Percentiles rank a stretch among this genome's conserved stretches.
Conservation (phyloP, 1,140 invertebrate species). For the Brachionus calyciflorus region DNA sequence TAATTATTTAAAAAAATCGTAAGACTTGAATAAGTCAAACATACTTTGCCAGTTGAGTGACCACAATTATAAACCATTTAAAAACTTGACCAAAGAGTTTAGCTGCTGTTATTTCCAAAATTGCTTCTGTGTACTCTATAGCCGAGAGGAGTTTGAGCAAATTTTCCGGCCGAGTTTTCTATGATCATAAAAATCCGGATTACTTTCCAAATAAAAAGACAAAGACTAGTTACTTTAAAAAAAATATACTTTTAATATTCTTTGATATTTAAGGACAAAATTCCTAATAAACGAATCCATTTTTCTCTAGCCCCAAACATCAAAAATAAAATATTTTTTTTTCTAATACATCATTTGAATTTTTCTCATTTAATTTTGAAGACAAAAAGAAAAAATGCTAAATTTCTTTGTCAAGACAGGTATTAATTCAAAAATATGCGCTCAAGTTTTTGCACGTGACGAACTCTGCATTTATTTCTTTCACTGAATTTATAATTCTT, state of each 20-base stretch:
- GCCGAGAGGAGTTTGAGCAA: slow-evolving; percentile 29
- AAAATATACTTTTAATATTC: background rate
- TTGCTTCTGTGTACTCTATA: slow-evolving; percentile 35
- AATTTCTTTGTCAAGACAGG: no score
- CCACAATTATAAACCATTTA: slow-evolving; percentile 35
- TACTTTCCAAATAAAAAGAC: background rate
- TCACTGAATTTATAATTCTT: no score
- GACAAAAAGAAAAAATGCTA: no score
- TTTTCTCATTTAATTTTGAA: no score
- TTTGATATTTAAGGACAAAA: slow-evolving; percentile 9
- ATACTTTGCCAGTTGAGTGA: slow-evolving; percentile 23
- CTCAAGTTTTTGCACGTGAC: no score
- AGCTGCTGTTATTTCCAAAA: slow-evolving; percentile 36
- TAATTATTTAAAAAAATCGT: background rate
- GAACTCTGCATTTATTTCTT: no score
- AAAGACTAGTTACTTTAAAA: background rate
- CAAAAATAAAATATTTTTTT: background rate
- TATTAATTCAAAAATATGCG: no score
- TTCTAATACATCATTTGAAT: no score
- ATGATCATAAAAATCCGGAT: no score
- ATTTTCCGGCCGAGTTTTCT: slow-evolving; percentile 8
- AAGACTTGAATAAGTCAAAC: background rate
- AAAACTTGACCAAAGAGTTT: slow-evolving; percentile 29
- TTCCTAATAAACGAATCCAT: slow-evolving; percentile 39
- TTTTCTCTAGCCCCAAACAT: background rate